Evolutionary conservation across 2,113 vertebrate genomes (phyloP).

Genomic region (Leucoraja erinaceus): DNA sequence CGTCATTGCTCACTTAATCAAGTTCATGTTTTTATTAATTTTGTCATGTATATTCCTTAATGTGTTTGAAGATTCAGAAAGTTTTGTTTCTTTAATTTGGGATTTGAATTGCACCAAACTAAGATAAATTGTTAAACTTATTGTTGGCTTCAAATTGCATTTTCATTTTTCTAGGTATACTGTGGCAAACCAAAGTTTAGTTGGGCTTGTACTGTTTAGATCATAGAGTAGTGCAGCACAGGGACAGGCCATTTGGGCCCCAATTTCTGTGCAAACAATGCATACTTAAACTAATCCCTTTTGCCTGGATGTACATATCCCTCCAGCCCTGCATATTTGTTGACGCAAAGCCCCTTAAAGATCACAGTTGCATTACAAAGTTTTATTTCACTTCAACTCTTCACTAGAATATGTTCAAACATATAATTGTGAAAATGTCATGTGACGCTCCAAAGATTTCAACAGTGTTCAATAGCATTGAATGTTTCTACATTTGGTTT

Average conservation of each 20-base stretch:
- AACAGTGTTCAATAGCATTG: not conserved
- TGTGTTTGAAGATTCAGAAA: not conserved
- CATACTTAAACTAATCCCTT: too few species aligned
- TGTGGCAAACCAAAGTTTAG: not conserved
- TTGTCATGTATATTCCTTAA: not conserved
- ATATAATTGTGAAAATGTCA: not conserved
- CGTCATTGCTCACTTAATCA: not conserved
- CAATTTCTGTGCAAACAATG: too few species aligned
- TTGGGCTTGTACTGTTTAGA: not conserved
- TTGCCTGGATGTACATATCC: too few species aligned
- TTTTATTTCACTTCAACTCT: not conserved
- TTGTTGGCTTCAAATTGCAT: not conserved
- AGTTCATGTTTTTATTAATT: not conserved
- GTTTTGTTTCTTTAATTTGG: not conserved
- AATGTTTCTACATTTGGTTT: not conserved
- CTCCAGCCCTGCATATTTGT: too few species aligned
- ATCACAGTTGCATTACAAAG: not conserved
- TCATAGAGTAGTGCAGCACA: too few species aligned
- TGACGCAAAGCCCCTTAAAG: too few species aligned
- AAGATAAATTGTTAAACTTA: not conserved
- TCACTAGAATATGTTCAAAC: not conserved
- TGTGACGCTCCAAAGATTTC: not conserved
- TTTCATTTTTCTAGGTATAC: not conserved
- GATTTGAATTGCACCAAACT: not conserved
- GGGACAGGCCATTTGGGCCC: too few species aligned